These are phyloP conservation scores for Archilochus colubris DNA, from an alignment of 2,113 vertebrate species.

Conservation along the genomic window DNA sequence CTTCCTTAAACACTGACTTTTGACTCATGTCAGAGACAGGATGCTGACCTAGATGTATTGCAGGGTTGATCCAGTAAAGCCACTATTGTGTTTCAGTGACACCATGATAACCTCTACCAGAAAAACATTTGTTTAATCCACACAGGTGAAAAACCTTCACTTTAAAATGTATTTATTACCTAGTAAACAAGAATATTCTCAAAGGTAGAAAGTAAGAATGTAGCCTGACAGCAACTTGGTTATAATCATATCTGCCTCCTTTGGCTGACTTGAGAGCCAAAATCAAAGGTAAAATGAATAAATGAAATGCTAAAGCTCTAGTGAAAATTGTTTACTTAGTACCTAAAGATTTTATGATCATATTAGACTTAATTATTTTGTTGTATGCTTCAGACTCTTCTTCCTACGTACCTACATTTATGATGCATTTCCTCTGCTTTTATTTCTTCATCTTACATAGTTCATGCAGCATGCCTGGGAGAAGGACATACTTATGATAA, in stretches of 20 bases:
- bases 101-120: background rate
- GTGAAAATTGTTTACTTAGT: background rate
- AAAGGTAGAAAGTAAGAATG: background rate
- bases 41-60: background rate
- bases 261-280: background rate
- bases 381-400: background rate
- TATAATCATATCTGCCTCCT: background rate
- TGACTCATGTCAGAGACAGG: background rate
- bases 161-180: background rate
- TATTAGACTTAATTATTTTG: background rate
- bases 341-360: background rate
- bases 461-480: background rate
- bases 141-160: background rate
- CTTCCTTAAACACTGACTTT: background rate
- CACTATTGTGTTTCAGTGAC: background rate
- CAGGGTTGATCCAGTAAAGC: background rate
- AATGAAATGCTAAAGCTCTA: background rate
- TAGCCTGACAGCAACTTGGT: background rate
- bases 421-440: background rate
- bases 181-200: background rate
- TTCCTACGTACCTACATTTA: background rate
- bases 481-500: background rate
- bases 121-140: background rate
- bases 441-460: background rate
- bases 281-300: background rate